Evolutionary conservation across 2,888 invertebrate species (phyloP).

Genomic region (Hemaris fuciformis): DNA sequence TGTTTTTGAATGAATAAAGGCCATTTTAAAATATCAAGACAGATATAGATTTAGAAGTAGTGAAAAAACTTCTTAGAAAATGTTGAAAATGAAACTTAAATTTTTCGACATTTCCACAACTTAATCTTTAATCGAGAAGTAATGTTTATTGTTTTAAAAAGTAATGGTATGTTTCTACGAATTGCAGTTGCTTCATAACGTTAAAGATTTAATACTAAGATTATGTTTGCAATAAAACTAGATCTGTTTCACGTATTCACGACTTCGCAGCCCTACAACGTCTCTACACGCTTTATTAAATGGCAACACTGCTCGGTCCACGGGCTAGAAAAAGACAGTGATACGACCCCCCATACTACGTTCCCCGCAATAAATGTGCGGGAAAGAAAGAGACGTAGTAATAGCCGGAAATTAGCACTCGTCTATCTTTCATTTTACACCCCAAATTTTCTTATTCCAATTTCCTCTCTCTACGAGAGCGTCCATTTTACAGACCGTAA

Average conservation of each 20-base stretch:
- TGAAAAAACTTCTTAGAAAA: too few relatives aligned
- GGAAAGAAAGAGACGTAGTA: conserved; percentile 80
- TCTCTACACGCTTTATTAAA: conserved; percentile 49
- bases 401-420: conserved; percentile 87
- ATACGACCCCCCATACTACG: conserved; percentile 57
- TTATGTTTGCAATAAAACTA: not conserved
- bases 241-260: conserved; percentile 12
- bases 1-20: not conserved
- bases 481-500: conserved; percentile 57
- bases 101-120: too few relatives aligned
- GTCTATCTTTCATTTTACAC: conserved; percentile 89
- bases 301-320: conserved; percentile 35
- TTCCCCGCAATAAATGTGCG: conserved; percentile 74
- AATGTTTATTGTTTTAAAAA: not conserved
- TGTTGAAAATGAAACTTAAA: too few relatives aligned
- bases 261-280: conserved; percentile 33
- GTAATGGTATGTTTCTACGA: not conserved
- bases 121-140: too few relatives aligned
- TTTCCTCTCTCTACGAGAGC: conserved; percentile 80
- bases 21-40: too few relatives aligned
- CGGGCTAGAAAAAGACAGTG: conserved; percentile 71
- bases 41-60: too few relatives aligned
- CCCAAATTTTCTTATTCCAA: conserved; percentile 90
- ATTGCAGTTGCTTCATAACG: not conserved
- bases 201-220: not conserved